phyloP scores from a whole-genome alignment of 2,113 vertebrate genomes.

The Labeo rohita region DNA sequence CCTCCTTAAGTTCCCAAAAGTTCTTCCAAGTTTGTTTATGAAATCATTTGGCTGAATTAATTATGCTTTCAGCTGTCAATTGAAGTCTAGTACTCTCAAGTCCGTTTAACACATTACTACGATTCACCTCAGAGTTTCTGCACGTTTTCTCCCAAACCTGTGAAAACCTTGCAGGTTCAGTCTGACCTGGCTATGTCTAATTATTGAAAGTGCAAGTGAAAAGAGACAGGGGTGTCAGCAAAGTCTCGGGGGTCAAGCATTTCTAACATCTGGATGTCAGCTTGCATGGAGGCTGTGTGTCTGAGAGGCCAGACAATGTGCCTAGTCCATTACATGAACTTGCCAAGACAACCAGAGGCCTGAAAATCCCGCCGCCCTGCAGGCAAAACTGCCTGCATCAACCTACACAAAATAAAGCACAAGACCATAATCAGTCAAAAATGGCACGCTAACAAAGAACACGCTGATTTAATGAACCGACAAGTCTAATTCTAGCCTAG shows the following conservation, averaged over 20 bases:
- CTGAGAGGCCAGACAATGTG: slow-evolving; percentile 11
- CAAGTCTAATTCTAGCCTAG: slow-evolving; percentile 27
- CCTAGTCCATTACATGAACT: background rate
- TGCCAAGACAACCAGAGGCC: slow-evolving; percentile 19
- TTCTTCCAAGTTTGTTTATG: background rate
- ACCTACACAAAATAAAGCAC: slow-evolving; percentile 1
- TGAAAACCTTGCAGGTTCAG: background rate
- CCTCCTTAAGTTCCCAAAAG: background rate
- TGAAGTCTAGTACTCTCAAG: too few species aligned
- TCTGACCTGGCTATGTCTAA: slow-evolving; percentile 57
- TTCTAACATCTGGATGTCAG: slow-evolving; percentile 65
- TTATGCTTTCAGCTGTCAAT: too few species aligned
- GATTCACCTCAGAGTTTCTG: too few species aligned
- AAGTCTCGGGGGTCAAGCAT: slow-evolving; percentile 53
- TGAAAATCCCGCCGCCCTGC: background rate
- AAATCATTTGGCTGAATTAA: background rate
- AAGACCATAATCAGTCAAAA: slow-evolving; percentile 32
- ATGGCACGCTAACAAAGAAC: slow-evolving; percentile 27
- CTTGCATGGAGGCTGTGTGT: slow-evolving; percentile 54
- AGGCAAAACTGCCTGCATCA: background rate
- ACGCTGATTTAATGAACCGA: slow-evolving; percentile 29
- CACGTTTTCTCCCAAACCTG: background rate
- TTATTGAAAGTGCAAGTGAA: slow-evolving; percentile 62
- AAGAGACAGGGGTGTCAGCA: slow-evolving; percentile 58
- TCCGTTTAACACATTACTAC: too few species aligned